These are phyloP conservation scores for Vollenhovia emeryi DNA, from an alignment of 1,140 invertebrate species.

Conservation along the genomic window DNA sequence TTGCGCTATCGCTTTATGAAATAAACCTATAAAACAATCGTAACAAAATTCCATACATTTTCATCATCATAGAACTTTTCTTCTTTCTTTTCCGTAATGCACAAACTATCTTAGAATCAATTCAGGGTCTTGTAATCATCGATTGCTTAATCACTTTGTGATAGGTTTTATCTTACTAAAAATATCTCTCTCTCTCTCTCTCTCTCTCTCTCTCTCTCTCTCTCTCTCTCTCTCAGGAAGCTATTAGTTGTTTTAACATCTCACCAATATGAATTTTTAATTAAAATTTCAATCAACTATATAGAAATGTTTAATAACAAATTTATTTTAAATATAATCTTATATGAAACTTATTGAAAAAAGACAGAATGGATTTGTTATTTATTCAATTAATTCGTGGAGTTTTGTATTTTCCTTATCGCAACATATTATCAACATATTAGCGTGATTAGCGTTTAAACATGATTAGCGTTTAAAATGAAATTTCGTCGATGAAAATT, in stretches of 20 bases:
- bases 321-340: neutral
- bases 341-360: neutral
- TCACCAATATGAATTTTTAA: neutral
- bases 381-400: conserved; percentile 2
- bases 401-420: neutral
- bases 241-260: conserved; percentile 4
- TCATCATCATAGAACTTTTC: neutral
- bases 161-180: neutral
- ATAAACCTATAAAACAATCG: conserved; percentile 81
- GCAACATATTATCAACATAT: too few species aligned
- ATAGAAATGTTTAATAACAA: neutral
- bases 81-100: neutral
- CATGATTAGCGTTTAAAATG: too few species aligned
- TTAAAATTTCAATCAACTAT: neutral
- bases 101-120: neutral
- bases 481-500: neutral
- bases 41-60: neutral
- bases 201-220: neutral
- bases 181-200: neutral
- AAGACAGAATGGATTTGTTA: neutral
- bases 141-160: neutral
- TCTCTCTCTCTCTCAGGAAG: neutral
- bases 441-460: too few species aligned
- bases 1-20: conserved; percentile 87
- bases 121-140: conserved; percentile 45